A percentile compares a stretch with the other conserved stretches of the same genome.
These are phyloP conservation scores for Eilema depressum DNA, from an alignment of 2,888 invertebrate species.

Conservation along the genomic window DNA sequence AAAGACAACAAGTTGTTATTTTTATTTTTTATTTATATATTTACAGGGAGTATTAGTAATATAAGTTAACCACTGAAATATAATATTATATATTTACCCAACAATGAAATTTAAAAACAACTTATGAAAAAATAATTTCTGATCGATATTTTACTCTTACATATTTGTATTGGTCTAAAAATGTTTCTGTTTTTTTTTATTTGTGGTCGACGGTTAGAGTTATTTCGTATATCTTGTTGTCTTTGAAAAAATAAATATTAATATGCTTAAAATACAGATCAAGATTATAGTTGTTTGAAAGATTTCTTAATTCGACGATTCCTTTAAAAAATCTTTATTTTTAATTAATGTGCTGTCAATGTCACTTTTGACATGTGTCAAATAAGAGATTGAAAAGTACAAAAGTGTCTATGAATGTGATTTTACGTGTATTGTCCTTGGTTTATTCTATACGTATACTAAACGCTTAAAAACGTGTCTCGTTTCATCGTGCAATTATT, in stretches of 20 bases:
- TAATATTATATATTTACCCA: neutral
- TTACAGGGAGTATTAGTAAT: neutral
- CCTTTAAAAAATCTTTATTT: neutral
- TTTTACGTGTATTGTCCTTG: neutral
- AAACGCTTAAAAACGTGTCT: no score
- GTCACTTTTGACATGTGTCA: neutral
- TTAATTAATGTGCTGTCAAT: neutral
- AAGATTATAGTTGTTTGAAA: slow-evolving; percentile 3
- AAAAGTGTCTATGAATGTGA: neutral
- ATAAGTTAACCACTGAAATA: neutral
- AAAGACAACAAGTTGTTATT: slow-evolving; percentile 37
- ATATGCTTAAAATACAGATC: slow-evolving; percentile 10
- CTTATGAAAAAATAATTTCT: neutral
- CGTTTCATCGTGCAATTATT: no score
- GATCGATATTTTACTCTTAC: neutral
- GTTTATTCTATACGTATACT: neutral
- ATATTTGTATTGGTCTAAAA: no score
- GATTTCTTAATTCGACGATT: slow-evolving; percentile 1
- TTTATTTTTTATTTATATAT: neutral
- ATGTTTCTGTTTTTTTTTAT: neutral
- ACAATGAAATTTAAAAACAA: neutral
- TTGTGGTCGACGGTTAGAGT: neutral
- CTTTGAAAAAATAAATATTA: slow-evolving; percentile 31
- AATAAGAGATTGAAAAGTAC: neutral
- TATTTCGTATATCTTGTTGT: slow-evolving; percentile 32